These are phyloP conservation scores for Chromis chromis DNA, from an alignment of 2,797 vertebrate species.

Conservation along the genomic window DNA sequence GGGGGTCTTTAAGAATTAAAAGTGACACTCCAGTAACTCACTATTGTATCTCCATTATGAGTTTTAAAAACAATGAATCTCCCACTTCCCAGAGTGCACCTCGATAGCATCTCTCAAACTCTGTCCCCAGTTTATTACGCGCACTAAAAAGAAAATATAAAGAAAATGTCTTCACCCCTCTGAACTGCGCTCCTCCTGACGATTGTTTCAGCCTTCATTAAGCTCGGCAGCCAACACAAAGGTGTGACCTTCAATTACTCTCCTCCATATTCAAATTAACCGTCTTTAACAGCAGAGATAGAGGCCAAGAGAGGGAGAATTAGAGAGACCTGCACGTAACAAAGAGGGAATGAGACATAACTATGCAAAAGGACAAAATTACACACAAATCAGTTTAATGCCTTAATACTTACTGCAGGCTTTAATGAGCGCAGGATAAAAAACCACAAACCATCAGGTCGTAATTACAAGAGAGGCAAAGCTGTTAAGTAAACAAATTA, in stretches of 20 bases:
- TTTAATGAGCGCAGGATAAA: slow-evolving; percentile 72
- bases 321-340: slow-evolving; percentile 8
- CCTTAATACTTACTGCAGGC: slow-evolving; percentile 62
- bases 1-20: neutral
- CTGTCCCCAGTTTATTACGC: neutral
- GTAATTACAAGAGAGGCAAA: slow-evolving; percentile 58
- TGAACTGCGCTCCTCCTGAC: slow-evolving; percentile 28
- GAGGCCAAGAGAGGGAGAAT: slow-evolving; percentile 1
- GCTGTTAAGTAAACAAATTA: slow-evolving; percentile 75
- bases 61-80: neutral
- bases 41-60: neutral
- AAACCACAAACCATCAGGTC: slow-evolving; percentile 68
- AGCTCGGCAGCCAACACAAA: slow-evolving; percentile 63
- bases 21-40: neutral
- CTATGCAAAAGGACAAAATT: slow-evolving; percentile 54
- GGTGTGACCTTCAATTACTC: slow-evolving; percentile 75
- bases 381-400: slow-evolving; percentile 66
- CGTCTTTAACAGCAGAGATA: slow-evolving; percentile 38
- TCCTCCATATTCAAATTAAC: slow-evolving; percentile 56
- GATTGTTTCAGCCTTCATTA: slow-evolving; percentile 61
- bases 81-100: neutral
- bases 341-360: slow-evolving; percentile 37
- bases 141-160: neutral
- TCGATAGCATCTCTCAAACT: neutral
- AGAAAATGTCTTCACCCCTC: slow-evolving; percentile 42